A percentile compares a stretch with the other conserved stretches of the same genome.
phyloP scores from a whole-genome alignment of 2,797 vertebrate genomes.

The Arnoldichthys spilopterus region DNA sequence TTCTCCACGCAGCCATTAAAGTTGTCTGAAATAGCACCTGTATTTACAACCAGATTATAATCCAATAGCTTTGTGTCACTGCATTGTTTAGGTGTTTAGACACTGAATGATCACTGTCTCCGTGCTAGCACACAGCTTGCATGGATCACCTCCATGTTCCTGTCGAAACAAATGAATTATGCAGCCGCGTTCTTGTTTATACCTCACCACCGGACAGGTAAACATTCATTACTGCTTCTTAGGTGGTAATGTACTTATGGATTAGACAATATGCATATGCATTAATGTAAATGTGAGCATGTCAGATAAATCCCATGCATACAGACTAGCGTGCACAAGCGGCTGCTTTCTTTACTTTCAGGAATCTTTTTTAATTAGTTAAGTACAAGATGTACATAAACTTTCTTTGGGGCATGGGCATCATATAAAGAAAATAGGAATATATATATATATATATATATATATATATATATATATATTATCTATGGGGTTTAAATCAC shows the following conservation, averaged over 20 bases:
- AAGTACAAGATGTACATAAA: not conserved
- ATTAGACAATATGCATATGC: slow-evolving; percentile 13
- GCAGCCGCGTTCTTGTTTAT: slow-evolving; percentile 27
- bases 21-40: not conserved
- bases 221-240: slow-evolving; percentile 37
- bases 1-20: not conserved
- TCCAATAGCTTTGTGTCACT: not conserved
- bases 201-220: not conserved
- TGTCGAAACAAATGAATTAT: slow-evolving; percentile 35
- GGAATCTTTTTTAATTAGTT: not conserved
- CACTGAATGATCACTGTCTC: slow-evolving; percentile 28
- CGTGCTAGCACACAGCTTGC: not conserved
- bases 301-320: not conserved
- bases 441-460: too few relatives aligned
- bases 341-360: not conserved
- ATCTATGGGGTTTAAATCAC: too few relatives aligned
- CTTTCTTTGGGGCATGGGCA: not conserved
- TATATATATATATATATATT: too few relatives aligned
- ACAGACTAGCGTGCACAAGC: not conserved
- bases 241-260: slow-evolving; percentile 9
- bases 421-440: too few relatives aligned
- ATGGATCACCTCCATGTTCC: slow-evolving; percentile 23
- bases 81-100: not conserved
- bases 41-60: slow-evolving; percentile 12
- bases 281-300: slow-evolving; percentile 13